These are phyloP conservation scores for Eulimnadia texana DNA, from an alignment of 1,140 invertebrate species.

Conservation along the genomic window DNA sequence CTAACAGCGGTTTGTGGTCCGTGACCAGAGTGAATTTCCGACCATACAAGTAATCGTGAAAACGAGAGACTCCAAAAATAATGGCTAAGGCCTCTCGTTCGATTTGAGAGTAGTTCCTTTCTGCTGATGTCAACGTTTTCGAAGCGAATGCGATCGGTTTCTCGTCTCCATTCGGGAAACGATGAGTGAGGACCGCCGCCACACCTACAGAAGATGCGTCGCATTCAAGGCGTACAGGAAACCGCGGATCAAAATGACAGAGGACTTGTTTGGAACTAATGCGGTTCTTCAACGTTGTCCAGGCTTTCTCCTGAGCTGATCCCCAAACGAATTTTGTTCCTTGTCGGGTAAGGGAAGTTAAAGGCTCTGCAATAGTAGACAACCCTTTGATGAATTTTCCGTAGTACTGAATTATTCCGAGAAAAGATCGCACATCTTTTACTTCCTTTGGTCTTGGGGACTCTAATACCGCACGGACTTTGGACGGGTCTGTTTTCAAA, in stretches of 20 bases:
- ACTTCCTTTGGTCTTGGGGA: slow-evolving; percentile 24
- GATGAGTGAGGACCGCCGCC: too few relatives aligned
- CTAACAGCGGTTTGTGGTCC: slow-evolving; percentile 34
- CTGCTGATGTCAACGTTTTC: too few relatives aligned
- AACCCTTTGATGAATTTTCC: slow-evolving; percentile 30
- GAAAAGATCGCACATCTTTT: slow-evolving; percentile 25
- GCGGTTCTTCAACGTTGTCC: not conserved
- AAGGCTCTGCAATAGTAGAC: slow-evolving; percentile 25
- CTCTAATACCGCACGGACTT: slow-evolving; percentile 28
- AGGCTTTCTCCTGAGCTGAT: too few relatives aligned
- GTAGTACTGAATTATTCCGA: too few relatives aligned
- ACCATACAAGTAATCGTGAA: too few relatives aligned
- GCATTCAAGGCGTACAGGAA: not conserved
- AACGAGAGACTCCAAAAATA: slow-evolving; percentile 35
- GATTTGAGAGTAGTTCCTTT: slow-evolving; percentile 35
- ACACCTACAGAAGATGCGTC: too few relatives aligned
- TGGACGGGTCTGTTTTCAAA: slow-evolving; percentile 25
- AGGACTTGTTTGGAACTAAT: not conserved
- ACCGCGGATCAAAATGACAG: not conserved
- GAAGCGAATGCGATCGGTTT: too few relatives aligned
- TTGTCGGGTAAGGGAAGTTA: slow-evolving; percentile 25
- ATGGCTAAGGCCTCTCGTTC: slow-evolving; percentile 38
- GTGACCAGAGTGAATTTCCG: slow-evolving; percentile 32
- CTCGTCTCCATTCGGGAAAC: too few relatives aligned
- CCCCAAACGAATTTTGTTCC: not conserved